Percentiles rank a stretch among this genome's conserved stretches.
phyloP scores from a whole-genome alignment of 2,797 vertebrate species.

The Decapterus maruadsi region DNA sequence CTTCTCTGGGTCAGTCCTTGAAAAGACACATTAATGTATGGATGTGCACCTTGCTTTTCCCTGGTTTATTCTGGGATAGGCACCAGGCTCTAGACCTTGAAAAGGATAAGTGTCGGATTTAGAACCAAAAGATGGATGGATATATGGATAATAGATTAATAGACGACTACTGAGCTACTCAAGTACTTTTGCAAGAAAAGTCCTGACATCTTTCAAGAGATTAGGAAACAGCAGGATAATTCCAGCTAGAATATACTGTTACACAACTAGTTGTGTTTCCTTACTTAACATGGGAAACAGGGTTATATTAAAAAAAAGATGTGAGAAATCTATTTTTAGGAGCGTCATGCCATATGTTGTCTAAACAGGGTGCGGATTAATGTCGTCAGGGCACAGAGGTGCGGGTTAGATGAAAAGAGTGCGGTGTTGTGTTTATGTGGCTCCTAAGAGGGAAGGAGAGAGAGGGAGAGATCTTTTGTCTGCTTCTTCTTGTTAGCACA shows the following conservation, averaged over 20 bases:
- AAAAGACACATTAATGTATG: not conserved
- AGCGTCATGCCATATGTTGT: not conserved
- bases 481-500: constrained; percentile 49
- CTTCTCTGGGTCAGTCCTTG: not conserved
- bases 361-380: constrained; percentile 10
- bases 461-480: constrained; percentile 36
- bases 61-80: not conserved
- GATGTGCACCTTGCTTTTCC: not conserved
- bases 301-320: not conserved
- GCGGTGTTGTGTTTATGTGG: constrained; percentile 38
- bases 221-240: constrained; percentile 2
- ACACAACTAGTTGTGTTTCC: not conserved
- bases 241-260: not conserved
- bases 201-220: not conserved
- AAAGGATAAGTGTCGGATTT: not conserved
- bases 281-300: not conserved
- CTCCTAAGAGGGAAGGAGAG: constrained; percentile 27
- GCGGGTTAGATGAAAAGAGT: constrained; percentile 39
- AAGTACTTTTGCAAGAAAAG: not conserved
- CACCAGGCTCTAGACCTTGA: not conserved
- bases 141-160: not conserved
- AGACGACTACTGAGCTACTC: not conserved
- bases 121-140: constrained; percentile 12
- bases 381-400: constrained; percentile 25
- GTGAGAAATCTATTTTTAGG: not conserved